Conservation (phyloP, 2,888 invertebrate genomes). For the Phyto melanocephala region DNA sequence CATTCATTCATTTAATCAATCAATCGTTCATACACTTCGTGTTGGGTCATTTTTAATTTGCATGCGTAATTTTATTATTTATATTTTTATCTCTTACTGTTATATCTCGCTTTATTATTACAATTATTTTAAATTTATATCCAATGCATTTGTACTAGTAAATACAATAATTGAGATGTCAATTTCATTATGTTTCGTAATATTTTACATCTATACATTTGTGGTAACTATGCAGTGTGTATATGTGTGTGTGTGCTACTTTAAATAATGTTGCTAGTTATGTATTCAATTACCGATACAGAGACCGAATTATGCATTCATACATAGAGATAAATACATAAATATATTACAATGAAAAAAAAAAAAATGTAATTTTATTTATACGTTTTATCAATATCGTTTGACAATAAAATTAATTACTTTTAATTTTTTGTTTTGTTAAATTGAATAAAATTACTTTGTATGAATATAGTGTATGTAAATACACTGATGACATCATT, state of each 20-base stretch:
- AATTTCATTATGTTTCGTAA: constrained; percentile 33
- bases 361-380: too few species aligned
- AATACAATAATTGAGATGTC: constrained; percentile 41
- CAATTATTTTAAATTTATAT: constrained; percentile 12
- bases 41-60: constrained; percentile 38
- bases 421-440: too few species aligned
- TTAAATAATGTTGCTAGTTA: constrained; percentile 6
- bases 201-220: background rate
- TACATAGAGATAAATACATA: too few species aligned
- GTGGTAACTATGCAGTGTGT: background rate
- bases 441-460: too few species aligned
- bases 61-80: constrained; percentile 51
- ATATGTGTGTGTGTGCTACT: background rate
- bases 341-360: too few species aligned
- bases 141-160: background rate
- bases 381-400: too few species aligned
- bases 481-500: too few species aligned
- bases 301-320: too few species aligned
- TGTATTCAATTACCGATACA: constrained; percentile 4
- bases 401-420: too few species aligned
- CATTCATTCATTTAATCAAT: constrained; percentile 37
- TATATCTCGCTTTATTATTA: background rate
- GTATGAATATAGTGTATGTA: too few species aligned
- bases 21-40: constrained; percentile 12
- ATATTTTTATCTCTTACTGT: constrained; percentile 16